Evolutionary conservation across 2,888 invertebrate genomes (phyloP), one percentile per base, ranked within the genome.

Genomic region (Bellardia bayeri): DNA sequence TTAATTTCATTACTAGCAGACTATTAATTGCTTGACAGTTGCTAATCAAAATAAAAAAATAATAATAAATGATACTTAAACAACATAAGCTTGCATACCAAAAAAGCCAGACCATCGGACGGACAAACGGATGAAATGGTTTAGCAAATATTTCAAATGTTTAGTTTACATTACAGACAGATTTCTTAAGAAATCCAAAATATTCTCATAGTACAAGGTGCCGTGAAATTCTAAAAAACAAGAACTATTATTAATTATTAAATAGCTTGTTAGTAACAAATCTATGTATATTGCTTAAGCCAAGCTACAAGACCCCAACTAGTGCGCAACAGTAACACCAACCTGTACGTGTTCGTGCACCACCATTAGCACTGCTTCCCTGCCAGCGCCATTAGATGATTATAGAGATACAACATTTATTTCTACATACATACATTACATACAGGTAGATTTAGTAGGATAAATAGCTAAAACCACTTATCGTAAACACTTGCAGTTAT

Each of bases 401-500:
- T 7, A 49, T 74, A 74, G 49, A 68, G 58, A 68, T 69, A 33
- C 54, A 66, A 42, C 63, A 51, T 30, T 16, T 23, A 56, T 11
- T 23, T 23, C 23, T 23, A 33, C 33, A 66, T 11, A 23, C 33
- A 37, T 42, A 42, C 33, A 64, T 30, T 72, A 42, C 56, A 45
- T 45, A 64, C 33, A 82, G 63, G 78, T 56, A 82, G 61, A 82
- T 76, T 69, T 63, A 56, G 64, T 69, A 63, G 61, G 80, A 81
- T 75, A 87, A 87, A 87, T 82, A 75, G 79, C 69, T 82, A 79
- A 85, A 82, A 82, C 85, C 85, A 87, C 87, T 87, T 87, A 87
- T 82, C 85, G 85, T 79, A 78, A 85, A 79, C 78, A 87, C 87
- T 85, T 87, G 84, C 82, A 76, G 84, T 75, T 72, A 66, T 82